Base-by-base conservation (phyloP, 1,140 invertebrate genomes). In the Anastatus disparis region DNA sequence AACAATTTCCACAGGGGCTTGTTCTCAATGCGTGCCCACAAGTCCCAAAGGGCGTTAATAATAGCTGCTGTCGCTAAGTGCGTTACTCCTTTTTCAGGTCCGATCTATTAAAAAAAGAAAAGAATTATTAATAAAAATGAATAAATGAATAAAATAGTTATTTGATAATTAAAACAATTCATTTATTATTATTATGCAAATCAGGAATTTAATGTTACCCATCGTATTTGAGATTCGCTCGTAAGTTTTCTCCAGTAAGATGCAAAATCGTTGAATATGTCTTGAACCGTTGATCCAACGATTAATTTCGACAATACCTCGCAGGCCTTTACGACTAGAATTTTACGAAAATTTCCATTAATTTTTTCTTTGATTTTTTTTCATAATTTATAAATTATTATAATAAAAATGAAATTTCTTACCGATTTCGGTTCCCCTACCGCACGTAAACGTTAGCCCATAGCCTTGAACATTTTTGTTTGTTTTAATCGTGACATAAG, bases 1-100 rank as follows among this genome's bases (percentile, higher is more conserved):
- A 97, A 83, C 0, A 97, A 85, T 80, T 92, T 92, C 95, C 95
- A 97, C 0, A 97, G 77, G 1, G 96, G 95, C 86, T 97, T 97
- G 3, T 89, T 87, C 79, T 95, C 91, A 1, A 93, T 86, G 78
- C 92, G 90, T 2, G 91, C 94, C 95, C 95, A 96, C 26, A 97
- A 84, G 84, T 97, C 96, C 95, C 95, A 97, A 2, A 97, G 79
- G 8, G 94, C 93, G 84, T 97, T 97, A 1, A 96, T 81, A 52
- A 97, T 90, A 8, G 94, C 95, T 2, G 93, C 94, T n/a, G 90
- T 90, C 0, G 95, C 95, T 63, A 97, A 84, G 87, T 97, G 95
- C 12, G 91, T 90, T 0, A 95, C 95, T 27, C 96, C 95, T 87
- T 97, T 97, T 81, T 97, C 95, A 26, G 95, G 95, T 9, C 95